Evolutionary conservation across 2,113 vertebrate genomes (phyloP).

Genomic region (Geococcyx californianus): DNA sequence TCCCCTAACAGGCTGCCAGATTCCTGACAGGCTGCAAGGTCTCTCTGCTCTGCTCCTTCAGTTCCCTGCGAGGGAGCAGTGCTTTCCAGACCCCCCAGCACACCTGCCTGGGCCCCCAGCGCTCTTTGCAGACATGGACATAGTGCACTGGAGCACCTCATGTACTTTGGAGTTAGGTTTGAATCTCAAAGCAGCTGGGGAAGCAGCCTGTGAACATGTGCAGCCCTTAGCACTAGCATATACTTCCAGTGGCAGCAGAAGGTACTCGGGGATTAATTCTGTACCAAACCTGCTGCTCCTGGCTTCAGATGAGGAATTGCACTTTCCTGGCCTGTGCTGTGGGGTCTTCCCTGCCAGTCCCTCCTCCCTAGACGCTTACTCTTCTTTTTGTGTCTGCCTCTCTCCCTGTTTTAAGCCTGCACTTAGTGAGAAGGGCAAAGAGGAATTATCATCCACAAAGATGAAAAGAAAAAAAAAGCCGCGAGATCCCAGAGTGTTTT

Average conservation of each 20-base stretch:
- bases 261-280: neutral
- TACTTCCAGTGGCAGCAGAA: constrained; percentile 37
- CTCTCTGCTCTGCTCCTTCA: neutral
- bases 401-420: neutral
- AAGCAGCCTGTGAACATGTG: constrained; percentile 27
- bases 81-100: neutral
- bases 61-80: neutral
- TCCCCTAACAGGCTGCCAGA: neutral
- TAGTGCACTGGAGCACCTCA: fast-evolving
- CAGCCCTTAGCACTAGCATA: neutral
- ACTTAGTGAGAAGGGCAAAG: neutral
- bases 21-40: neutral
- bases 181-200: constrained; percentile 24
- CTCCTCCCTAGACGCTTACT: neutral
- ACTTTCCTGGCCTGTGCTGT: neutral
- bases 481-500: neutral
- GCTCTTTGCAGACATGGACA: neutral
- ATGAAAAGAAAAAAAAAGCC: neutral
- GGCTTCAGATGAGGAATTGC: neutral
- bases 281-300: constrained; percentile 38
- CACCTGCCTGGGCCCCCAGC: neutral
- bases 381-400: neutral
- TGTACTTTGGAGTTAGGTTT: neutral
- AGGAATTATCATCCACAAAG: neutral
- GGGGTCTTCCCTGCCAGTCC: neutral